Evolutionary conservation across 2,797 vertebrate genomes (phyloP).

Genomic region (Mus spretus): DNA sequence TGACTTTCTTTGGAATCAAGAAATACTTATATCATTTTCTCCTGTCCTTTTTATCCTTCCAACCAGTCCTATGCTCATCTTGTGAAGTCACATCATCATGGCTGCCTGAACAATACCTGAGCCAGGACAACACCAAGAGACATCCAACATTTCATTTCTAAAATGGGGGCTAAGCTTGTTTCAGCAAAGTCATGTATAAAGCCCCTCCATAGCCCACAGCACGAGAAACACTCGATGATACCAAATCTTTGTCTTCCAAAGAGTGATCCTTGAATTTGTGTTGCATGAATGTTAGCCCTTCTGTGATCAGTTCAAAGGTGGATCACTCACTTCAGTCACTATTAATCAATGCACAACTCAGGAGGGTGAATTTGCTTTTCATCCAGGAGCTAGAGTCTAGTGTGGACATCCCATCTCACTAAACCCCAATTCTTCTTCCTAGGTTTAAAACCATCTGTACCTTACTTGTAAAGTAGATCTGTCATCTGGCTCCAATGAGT

Average conservation of each 20-base stretch:
- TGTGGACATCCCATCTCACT: background rate
- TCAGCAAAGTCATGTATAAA: background rate
- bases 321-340: background rate
- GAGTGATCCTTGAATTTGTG: background rate
- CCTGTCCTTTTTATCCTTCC: background rate
- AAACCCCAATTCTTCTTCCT: conserved; percentile 12
- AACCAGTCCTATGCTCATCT: background rate
- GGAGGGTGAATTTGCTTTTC: background rate
- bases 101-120: background rate
- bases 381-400: background rate
- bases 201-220: background rate
- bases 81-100: background rate
- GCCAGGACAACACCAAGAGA: background rate
- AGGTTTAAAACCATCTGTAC: conserved; percentile 49
- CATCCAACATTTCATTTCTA: conserved; percentile 14
- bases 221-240: background rate
- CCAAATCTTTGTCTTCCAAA: background rate
- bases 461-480: background rate
- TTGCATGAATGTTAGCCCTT: background rate
- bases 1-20: background rate
- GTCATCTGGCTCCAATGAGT: background rate
- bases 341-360: background rate
- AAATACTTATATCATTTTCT: background rate
- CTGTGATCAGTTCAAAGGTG: background rate
- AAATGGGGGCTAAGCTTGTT: background rate